Evolutionary conservation across 2,797 vertebrate genomes (phyloP), one percentile per base, ranked within the genome.

Genomic region (Hyperoplus immaculatus): DNA sequence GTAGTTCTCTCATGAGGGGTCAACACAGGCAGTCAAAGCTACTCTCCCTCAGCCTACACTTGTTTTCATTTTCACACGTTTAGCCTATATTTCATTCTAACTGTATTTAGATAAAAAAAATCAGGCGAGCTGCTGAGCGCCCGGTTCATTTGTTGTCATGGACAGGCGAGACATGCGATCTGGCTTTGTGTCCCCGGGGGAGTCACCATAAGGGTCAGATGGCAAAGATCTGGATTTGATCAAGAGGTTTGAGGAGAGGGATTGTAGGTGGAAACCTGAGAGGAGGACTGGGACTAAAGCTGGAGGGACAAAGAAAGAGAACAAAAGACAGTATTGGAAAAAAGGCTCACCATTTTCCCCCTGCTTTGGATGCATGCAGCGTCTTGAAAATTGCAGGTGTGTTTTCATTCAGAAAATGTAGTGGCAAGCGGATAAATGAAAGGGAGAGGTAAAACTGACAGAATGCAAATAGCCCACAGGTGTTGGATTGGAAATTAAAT

Each of bases 371-470:
- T 93, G 88, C 89, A 87, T 75, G 61, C 10, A 29, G 66, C 64
- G 71, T 75, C 42, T 49, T 70, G 80, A 69, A 90, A 82, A 89
- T 83, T 84, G 89, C 71, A 78, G 72, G 79, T 87, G 45, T 76
- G 88, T 91, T 93, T 88, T 93, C 89, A 91, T 88, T 88, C 89
- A 85, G 86, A 81, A 91, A 91, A 85, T 87, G 89, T 87, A 82
- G 90, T 68, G 88, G 84, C 86, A 85, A 65, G 82, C 43, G 67
- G 88, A 87, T 81, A 77, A 87, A 93, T 89, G 88, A 91, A 90
- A 90, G 68, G 63, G 72, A 77, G 87, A 74, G 87, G 83, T 72
- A 85, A 80, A 87, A 84, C 82, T 82, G 90, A 87, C 87, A 84
- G 87, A 88, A 92, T 91, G 92, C 90, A 92, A 93, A 93, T 92